Base-by-base conservation (phyloP, 1,140 invertebrate genomes). In the Zophobas morio region DNA sequence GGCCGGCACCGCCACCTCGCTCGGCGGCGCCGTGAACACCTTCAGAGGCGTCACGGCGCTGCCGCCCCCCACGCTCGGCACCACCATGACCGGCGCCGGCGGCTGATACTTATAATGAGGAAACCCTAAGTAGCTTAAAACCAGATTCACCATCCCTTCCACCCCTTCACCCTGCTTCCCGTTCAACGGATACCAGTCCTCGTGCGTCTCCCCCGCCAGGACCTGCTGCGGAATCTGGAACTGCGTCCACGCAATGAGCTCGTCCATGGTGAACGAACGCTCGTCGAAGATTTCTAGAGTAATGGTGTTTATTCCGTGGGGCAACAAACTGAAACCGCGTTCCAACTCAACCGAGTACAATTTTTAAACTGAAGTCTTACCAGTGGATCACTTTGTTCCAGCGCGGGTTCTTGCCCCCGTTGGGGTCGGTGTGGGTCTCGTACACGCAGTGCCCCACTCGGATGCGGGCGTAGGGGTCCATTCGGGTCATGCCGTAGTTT, bases 241-340 rank as follows among this genome's bases (percentile, higher is more conserved):
- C 84, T 96, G 93, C 1, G 94, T 92, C 95, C 96, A 99, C 0
- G 97, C 98, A 81, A 99, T 94, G 75, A 97, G 88, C 86, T 99
- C 97, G 88, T 99, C 97, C 90, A 96, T 93, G 35, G 96, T 96
- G 86, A 99, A 98, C 1, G 96, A 95, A 87, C 96, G 94, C 88
- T 99, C 98, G 88, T 99, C 98, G 88, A 95, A 99, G 76, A 99
- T 96, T 90, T 99, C 97, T 84, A 99, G 82, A 82, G 96, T 95
- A 82, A 99, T 92, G 36, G 92, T 92, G 84, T 94, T 94, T 0
- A 99, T 94, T 53, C 96, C 96, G 79, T 91, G 90, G 8, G 96
- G 96, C 54, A 99, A 88, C 82, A 95, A 91, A 84, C 95, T 96
- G 87, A 70, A 89, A 89, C 84, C 20, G 20, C 20, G 20, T 20